A percentile compares a stretch with the other conserved stretches of the same genome.
Evolutionary conservation across 2,113 vertebrate species (phyloP).

Genomic region (Capreolus pygargus): DNA sequence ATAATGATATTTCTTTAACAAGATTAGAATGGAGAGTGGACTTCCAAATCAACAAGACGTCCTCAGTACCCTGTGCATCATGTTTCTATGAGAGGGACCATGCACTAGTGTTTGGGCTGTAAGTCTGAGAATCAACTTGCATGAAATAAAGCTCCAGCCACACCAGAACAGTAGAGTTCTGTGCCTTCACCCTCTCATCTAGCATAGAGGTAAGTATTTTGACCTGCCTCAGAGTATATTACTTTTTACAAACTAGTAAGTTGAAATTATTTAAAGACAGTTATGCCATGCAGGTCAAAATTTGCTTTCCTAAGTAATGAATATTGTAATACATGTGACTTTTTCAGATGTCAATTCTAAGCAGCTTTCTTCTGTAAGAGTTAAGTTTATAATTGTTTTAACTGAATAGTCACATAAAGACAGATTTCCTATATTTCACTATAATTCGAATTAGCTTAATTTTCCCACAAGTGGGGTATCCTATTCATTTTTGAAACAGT

Average conservation of each 20-base stretch:
- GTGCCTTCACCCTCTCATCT: background rate
- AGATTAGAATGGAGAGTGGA: background rate
- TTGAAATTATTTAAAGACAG: background rate
- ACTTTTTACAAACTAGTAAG: background rate
- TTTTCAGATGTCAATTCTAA: background rate
- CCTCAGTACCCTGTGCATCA: background rate
- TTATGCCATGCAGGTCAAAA: background rate
- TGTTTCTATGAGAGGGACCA: accelerated
- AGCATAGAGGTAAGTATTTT: background rate
- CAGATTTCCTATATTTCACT: background rate
- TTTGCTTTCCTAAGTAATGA: background rate
- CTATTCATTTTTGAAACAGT: constrained; percentile 13
- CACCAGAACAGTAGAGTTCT: background rate
- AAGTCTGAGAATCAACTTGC: background rate
- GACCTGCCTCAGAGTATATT: background rate
- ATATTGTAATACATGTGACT: background rate
- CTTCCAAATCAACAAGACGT: background rate
- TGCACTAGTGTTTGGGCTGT: accelerated
- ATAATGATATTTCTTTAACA: background rate
- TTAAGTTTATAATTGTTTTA: background rate
- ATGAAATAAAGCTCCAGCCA: background rate
- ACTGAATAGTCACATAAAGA: background rate
- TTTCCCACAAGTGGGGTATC: background rate
- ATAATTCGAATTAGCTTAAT: background rate
- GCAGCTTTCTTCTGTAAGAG: background rate